Base-by-base conservation (phyloP, 2,888 invertebrate species). In the Nineta flava region DNA sequence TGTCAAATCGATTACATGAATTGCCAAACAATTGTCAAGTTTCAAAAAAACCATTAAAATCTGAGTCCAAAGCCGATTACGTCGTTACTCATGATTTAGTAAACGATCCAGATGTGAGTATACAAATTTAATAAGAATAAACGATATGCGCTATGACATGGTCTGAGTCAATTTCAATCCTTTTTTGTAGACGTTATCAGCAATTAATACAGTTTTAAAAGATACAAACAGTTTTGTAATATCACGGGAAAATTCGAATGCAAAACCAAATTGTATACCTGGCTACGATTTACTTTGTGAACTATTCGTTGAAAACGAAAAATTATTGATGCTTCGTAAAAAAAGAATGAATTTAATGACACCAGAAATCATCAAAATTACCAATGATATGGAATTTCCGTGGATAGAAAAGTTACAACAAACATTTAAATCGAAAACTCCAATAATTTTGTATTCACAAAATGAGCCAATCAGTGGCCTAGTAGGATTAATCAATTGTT, bases 401-500 rank as follows among this genome's bases (percentile, higher is more conserved):
- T 79, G 79, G 79, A 60, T 79, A 16, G 68, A 73, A 43, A 65
- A 68, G 57, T 49, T 69, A 7, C 63, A 70, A 57, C 57, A 59
- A 17, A 57, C 57, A 1, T 13, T 64, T 0, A 62, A 62, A 52
- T 54, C 53, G 9, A 54, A 59, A 50, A 75, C 76, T 57, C 65
- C 83, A 1, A 68, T 85, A 1, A 61, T 93, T 1, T 76, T 85
- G 16, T 60, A 56, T 46, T 70, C 79, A 1, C 76, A 82, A 62
- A 75, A 78, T 54, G 79, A 83, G 49, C 70, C 73, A 2, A 68
- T 79, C 7, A 87, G 76, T 61, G 97, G 97, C 12, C 70, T 94
- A 15, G 13, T 83, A 58, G 97, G 96, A n/a, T 67, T 95, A 49
- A 78, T 87, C 0, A 92, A 92, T 58, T 94, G 94, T 64, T 64